A percentile compares a stretch with the other conserved stretches of the same genome.
Conservation (phyloP, 2,888 invertebrate genomes). For the Amphipoea lucens region DNA sequence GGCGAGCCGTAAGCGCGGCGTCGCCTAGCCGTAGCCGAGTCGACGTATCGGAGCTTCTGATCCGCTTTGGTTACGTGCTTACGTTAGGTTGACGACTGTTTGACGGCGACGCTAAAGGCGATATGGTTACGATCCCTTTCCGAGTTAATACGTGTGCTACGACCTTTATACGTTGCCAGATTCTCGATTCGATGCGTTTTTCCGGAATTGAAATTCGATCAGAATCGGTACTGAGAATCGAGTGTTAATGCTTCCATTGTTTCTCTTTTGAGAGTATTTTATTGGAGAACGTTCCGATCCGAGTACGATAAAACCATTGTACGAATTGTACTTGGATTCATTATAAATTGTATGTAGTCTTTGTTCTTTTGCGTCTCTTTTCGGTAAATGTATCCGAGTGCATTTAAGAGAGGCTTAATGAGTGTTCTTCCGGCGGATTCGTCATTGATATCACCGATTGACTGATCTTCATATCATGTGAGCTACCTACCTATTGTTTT, state of each 20-base stretch:
- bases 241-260: slow-evolving; percentile 53
- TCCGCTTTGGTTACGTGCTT: no score
- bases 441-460: not conserved
- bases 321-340: slow-evolving; percentile 28
- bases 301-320: slow-evolving; percentile 37
- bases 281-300: slow-evolving; percentile 17
- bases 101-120: no score
- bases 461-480: not conserved
- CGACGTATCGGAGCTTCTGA: no score
- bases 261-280: slow-evolving; percentile 45
- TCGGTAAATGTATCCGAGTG: slow-evolving; percentile 10
- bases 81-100: no score
- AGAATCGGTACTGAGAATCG: slow-evolving; percentile 27
- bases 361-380: slow-evolving; percentile 16
- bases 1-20: no score
- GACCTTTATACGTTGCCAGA: slow-evolving; percentile 23
- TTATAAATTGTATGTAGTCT: slow-evolving; percentile 24
- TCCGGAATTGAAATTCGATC: slow-evolving; percentile 47
- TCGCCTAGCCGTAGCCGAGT: no score
- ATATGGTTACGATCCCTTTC: no score
- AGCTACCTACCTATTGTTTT: not conserved
- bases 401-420: not conserved
- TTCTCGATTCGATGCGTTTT: slow-evolving; percentile 36
- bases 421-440: not conserved
- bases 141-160: no score